These are phyloP conservation scores for Benthosema pterotum DNA, from an alignment of 2,797 vertebrate species.

Conservation along the genomic window DNA sequence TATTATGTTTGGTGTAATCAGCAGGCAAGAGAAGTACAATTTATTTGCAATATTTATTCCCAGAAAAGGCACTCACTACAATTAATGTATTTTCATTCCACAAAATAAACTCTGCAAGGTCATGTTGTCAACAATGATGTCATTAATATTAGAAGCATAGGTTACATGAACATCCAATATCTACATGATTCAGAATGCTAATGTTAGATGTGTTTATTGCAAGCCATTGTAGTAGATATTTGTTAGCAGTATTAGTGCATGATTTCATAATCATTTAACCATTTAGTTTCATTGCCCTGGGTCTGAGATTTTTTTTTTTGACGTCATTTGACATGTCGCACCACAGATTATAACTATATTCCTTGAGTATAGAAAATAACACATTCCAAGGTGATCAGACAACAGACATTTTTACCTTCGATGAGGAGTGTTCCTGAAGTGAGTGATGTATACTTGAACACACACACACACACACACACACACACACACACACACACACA, in stretches of 20 bases:
- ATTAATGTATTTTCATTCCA: slow-evolving; percentile 63
- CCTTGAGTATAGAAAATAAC: slow-evolving; percentile 12
- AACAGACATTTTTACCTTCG: neutral
- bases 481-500: too few species aligned
- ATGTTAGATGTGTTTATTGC: slow-evolving; percentile 35
- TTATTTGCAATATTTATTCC: slow-evolving; percentile 70
- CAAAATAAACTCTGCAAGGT: slow-evolving; percentile 52
- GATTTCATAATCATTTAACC: slow-evolving; percentile 15
- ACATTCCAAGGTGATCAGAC: neutral
- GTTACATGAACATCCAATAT: slow-evolving; percentile 37
- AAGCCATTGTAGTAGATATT: slow-evolving; percentile 22
- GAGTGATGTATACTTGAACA: neutral
- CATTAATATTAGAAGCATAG: slow-evolving; percentile 35
- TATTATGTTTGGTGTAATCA: neutral
- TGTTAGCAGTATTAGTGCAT: slow-evolving; percentile 13
- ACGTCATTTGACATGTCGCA: too few species aligned
- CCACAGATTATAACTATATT: slow-evolving; percentile 5
- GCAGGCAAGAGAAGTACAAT: neutral
- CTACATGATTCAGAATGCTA: slow-evolving; percentile 13
- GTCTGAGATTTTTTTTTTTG: too few species aligned
- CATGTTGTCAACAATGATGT: slow-evolving; percentile 47
- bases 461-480: neutral
- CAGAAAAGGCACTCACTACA: slow-evolving; percentile 80
- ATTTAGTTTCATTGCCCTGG: neutral
- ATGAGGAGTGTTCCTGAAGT: neutral